Evolutionary conservation across 2,113 vertebrate species (phyloP).

Genomic region (Brachyhypopomus gauderio): DNA sequence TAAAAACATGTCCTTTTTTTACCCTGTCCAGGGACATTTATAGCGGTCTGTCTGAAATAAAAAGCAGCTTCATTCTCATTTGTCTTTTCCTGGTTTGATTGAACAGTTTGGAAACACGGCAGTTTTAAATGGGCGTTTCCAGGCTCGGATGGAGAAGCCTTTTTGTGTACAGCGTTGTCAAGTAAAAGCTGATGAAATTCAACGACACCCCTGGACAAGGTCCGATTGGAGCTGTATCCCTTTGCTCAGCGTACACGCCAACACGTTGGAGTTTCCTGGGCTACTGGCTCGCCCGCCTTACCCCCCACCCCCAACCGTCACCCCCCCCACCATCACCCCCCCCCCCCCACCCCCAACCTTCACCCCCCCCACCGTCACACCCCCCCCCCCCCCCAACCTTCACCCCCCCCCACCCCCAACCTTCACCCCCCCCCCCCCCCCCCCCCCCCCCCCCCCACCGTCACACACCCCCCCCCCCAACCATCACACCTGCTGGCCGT

Average conservation of each 20-base stretch:
- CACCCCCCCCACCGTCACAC: too few species aligned
- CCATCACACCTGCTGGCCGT: too few species aligned
- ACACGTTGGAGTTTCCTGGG: conserved; percentile 8
- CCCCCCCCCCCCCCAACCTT: conserved; percentile 24
- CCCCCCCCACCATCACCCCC: conserved; percentile 13
- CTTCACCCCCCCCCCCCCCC: too few species aligned
- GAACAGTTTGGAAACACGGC: neutral
- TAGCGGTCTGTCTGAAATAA: neutral
- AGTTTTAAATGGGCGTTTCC: neutral
- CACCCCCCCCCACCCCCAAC: conserved; percentile 30
- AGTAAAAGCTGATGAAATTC: conserved; percentile 45
- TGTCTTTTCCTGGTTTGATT: neutral
- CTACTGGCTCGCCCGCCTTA: conserved; percentile 21
- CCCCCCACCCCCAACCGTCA: conserved; percentile 26
- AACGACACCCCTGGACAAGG: conserved; percentile 33
- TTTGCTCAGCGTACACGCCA: neutral
- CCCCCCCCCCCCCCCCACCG: too few species aligned
- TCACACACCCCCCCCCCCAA: conserved; percentile 26
- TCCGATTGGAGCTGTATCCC: conserved; percentile 28
- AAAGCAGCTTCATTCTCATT: neutral
- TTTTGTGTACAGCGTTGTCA: neutral
- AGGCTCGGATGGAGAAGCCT: neutral
- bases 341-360: conserved; percentile 25
- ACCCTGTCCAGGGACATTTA: neutral
- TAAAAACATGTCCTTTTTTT: neutral